phyloP scores from a whole-genome alignment of 2,797 vertebrate genomes.

The Lepus oiostolus region DNA sequence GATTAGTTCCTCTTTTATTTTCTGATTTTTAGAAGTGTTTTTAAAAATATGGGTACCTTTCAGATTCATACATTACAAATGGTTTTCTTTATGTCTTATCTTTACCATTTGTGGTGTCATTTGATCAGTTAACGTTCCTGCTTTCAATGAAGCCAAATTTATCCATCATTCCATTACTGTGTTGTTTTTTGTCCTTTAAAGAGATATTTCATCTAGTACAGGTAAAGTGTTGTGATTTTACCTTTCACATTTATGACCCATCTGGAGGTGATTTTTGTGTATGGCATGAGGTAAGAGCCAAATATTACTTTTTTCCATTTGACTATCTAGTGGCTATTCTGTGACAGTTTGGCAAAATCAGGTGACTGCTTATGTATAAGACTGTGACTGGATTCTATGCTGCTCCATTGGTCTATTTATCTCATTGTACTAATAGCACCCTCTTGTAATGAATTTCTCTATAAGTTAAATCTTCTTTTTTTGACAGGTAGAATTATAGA shows the following conservation, averaged over 20 bases:
- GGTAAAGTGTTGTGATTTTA: background rate
- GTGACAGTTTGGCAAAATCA: background rate
- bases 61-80: background rate
- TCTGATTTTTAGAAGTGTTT: constrained; percentile 48
- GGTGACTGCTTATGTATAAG: background rate
- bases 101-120: background rate
- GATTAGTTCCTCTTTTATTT: background rate
- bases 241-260: background rate
- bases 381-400: background rate
- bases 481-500: too few species aligned
- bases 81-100: background rate
- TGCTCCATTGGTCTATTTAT: background rate
- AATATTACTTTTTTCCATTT: background rate
- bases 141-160: background rate
- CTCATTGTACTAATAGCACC: background rate
- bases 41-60: background rate
- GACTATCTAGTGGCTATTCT: background rate
- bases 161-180: background rate
- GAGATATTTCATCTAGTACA: background rate
- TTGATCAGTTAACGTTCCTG: constrained; percentile 7
- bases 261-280: background rate
- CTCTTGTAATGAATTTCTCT: background rate
- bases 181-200: constrained; percentile 18
- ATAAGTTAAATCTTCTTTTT: background rate
- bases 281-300: background rate